Evolutionary conservation across 2,113 vertebrate genomes (phyloP), one percentile per base, ranked within the genome.

Genomic region (Melanerpes aurifrons): DNA sequence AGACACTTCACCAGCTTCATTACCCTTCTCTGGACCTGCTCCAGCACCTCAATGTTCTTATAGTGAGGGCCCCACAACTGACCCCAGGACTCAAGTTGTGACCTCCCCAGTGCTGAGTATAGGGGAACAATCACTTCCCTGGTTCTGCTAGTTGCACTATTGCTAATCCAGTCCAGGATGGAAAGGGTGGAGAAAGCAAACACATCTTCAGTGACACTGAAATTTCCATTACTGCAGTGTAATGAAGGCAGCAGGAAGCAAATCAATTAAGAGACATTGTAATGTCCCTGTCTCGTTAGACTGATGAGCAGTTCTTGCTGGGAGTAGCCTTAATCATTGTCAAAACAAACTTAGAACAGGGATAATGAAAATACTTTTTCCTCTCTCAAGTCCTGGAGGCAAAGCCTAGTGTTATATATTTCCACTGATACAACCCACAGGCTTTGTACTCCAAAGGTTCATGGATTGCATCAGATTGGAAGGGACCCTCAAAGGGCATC

Each of bases 261-360:
- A 96, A 94, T 96, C 91, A 95, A 91, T 94, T 96, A 96, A 94
- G 79, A 91, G 43, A 69, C 62, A 69, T 45, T 88, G 85, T 94
- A 95, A 94, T 80, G 40, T 84, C 71, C 50, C 91, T 90, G 90
- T 92, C 87, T 86, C 83, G 74, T 75, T 82, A 91, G 72, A 91
- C 90, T 83, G 93, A 94, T 95, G 85, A 94, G 62, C 73, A 83
- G 17, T 87, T 94, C 63, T 96, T 91, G 66, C 32, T 87, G 28
- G 53, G 61, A 94, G 87, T 91, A 86, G 79, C 73, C 76, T 94
- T 94, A 95, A 91, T 78, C 79, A 93, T 91, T 86, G 75, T 92
- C 89, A 94, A 95, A 96, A 93, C 85, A 95, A 96, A 94, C 91
- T 96, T 96, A 77, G 48, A 92, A 87, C 86, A 92, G 24, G 50